A percentile compares a stretch with the other conserved stretches of the same genome.
These are phyloP conservation scores for Achatina immaculata DNA, from an alignment of 1,140 invertebrate species.

Conservation along the genomic window DNA sequence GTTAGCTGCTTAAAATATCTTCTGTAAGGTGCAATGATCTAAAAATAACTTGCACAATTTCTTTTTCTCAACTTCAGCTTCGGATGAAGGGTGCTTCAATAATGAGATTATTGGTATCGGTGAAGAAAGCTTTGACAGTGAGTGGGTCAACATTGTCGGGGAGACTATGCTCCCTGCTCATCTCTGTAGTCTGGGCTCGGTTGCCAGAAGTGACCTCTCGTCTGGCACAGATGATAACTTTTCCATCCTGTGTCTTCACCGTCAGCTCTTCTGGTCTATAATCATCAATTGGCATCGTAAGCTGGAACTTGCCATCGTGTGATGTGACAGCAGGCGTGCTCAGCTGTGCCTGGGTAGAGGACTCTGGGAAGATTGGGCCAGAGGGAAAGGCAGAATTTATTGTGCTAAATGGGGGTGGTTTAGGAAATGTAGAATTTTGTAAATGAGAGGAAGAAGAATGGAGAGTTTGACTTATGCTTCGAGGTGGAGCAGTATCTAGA, in stretches of 20 bases:
- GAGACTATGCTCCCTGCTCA: slow-evolving; percentile 65
- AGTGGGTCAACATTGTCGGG: slow-evolving; percentile 68
- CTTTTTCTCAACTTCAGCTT: too few relatives aligned
- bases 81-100: slow-evolving; percentile 63
- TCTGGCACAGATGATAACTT: slow-evolving; percentile 62
- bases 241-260: slow-evolving; percentile 66
- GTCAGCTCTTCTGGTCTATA: slow-evolving; percentile 68
- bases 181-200: slow-evolving; percentile 63
- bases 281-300: slow-evolving; percentile 66
- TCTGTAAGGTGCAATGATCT: too few relatives aligned
- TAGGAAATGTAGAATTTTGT: slow-evolving; percentile 9
- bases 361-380: not conserved
- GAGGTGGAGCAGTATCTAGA: not conserved
- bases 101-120: slow-evolving; percentile 65
- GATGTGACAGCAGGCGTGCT: slow-evolving; percentile 45
- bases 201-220: slow-evolving; percentile 64
- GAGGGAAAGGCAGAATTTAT: slow-evolving; percentile 39
- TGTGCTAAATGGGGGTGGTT: slow-evolving; percentile 21
- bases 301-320: slow-evolving; percentile 59
- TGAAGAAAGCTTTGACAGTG: slow-evolving; percentile 67
- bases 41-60: too few relatives aligned
- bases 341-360: slow-evolving; percentile 6
- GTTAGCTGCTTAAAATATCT: too few relatives aligned
- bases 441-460: slow-evolving; percentile 6
- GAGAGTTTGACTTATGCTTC: not conserved